A percentile compares a stretch with the other conserved stretches of the same genome.
phyloP scores from a whole-genome alignment of 2,888 invertebrate species.

The Caenorhabditis parvicauda region DNA sequence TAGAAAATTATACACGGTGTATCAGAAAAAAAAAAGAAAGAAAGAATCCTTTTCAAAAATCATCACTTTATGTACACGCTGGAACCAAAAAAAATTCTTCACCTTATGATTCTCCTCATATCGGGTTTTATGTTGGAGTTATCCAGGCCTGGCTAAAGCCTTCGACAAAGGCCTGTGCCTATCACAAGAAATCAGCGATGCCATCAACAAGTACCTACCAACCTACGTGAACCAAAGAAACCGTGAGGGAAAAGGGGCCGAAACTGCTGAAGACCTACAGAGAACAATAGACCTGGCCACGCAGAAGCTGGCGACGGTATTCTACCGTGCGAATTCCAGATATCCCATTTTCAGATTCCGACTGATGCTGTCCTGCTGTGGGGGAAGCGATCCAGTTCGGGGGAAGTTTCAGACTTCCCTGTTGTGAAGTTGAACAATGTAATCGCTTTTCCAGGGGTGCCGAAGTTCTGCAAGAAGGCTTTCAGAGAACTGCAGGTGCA shows the following conservation, averaged over 20 bases:
- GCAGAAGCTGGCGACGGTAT: constrained; percentile 21
- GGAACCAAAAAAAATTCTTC: not conserved
- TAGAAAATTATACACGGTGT: too few species aligned
- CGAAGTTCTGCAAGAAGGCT: constrained; percentile 67
- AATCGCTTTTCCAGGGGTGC: constrained; percentile 75
- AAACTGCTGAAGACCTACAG: constrained; percentile 9
- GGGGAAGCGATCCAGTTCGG: constrained; percentile 62
- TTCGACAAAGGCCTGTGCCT: constrained; percentile 64
- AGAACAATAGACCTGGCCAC: constrained; percentile 9
- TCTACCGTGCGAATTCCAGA: too few species aligned
- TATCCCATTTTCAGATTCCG: constrained; percentile 63
- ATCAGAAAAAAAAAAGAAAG: too few species aligned
- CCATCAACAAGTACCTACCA: constrained; percentile 61
- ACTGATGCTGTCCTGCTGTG: constrained; percentile 66
- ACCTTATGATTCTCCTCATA: not conserved
- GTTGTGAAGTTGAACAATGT: constrained; percentile 68
- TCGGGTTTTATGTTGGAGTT: too few species aligned
- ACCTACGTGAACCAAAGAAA: constrained; percentile 4
- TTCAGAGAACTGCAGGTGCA: constrained; percentile 64
- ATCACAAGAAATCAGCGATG: constrained; percentile 64
- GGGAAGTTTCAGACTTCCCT: constrained; percentile 67
- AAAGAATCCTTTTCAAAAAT: not conserved
- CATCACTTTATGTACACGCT: not conserved
- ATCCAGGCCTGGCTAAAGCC: constrained; percentile 66
- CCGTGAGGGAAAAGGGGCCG: not conserved